A percentile compares a stretch with the other conserved stretches of the same genome.
Evolutionary conservation across 35 echinoderm and acorn worm species (phyloP).

Genomic region (Hemicentrotus pulcherrimus): DNA sequence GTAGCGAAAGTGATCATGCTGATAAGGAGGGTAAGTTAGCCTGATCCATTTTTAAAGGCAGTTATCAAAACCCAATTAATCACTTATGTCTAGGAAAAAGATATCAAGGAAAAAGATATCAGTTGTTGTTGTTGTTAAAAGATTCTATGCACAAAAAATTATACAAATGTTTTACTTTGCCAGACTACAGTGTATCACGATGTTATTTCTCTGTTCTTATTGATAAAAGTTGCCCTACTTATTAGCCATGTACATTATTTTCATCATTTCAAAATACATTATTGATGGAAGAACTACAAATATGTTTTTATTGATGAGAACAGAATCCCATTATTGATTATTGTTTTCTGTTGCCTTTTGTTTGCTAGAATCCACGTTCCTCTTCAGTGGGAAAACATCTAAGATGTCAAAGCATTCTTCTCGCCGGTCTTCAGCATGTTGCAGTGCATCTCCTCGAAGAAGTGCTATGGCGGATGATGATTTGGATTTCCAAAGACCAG

Average conservation of each 20-base stretch:
- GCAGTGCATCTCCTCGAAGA: neutral
- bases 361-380: neutral
- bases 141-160: too few relatives aligned
- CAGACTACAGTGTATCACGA: too few relatives aligned
- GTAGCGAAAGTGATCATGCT: neutral
- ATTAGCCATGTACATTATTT: neutral
- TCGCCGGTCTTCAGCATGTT: neutral
- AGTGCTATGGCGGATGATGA: neutral
- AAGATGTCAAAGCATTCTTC: constrained; percentile 7
- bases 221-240: too few relatives aligned
- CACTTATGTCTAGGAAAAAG: too few relatives aligned
- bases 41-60: neutral
- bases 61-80: too few relatives aligned
- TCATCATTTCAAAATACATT: neutral
- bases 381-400: neutral
- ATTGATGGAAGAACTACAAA: neutral
- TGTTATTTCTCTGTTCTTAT: too few relatives aligned
- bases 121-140: too few relatives aligned
- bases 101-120: too few relatives aligned
- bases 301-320: too few relatives aligned
- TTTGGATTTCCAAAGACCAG: neutral
- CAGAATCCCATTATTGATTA: too few relatives aligned
- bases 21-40: neutral
- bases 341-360: neutral
- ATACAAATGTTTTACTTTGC: too few relatives aligned